phyloP scores from a whole-genome alignment of 2,113 vertebrate species.

The Zapornia atra region DNA sequence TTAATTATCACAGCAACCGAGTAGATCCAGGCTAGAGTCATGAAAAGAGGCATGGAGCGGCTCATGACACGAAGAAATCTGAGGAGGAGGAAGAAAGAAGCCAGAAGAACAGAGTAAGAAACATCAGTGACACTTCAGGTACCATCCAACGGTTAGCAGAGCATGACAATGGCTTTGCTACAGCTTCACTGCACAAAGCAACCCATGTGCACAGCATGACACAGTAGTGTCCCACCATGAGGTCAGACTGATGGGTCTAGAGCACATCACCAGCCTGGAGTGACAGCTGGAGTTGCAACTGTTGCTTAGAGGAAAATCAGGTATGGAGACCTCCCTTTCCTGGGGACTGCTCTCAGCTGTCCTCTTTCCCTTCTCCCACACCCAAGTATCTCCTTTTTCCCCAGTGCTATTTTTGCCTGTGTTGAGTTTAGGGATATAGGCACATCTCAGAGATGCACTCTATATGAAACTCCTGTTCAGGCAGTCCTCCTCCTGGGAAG shows the following conservation, averaged over 20 bases:
- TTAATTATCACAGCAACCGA: constrained; percentile 97
- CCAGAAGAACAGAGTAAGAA: background rate
- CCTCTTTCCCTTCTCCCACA: background rate
- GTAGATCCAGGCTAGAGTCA: constrained; percentile 98
- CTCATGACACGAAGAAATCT: constrained; percentile 95
- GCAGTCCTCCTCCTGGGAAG: background rate
- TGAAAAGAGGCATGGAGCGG: constrained; percentile 97
- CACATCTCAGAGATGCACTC: background rate
- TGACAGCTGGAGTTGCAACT: background rate
- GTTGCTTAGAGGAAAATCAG: accelerated
- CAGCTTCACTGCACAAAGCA: background rate
- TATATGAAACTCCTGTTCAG: background rate
- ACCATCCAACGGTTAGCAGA: background rate
- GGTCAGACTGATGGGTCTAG: background rate
- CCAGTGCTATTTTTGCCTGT: background rate
- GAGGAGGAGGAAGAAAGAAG: background rate
- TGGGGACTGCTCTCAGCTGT: background rate
- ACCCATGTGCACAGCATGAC: background rate
- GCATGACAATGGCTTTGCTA: background rate
- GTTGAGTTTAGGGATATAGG: background rate
- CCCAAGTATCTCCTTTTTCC: background rate
- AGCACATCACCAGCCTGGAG: background rate
- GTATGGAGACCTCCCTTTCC: background rate
- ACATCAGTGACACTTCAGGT: background rate
- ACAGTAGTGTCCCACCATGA: background rate